These are phyloP conservation scores for Rhincodon typus DNA, from an alignment of 2,797 vertebrate species.

Conservation along the genomic window DNA sequence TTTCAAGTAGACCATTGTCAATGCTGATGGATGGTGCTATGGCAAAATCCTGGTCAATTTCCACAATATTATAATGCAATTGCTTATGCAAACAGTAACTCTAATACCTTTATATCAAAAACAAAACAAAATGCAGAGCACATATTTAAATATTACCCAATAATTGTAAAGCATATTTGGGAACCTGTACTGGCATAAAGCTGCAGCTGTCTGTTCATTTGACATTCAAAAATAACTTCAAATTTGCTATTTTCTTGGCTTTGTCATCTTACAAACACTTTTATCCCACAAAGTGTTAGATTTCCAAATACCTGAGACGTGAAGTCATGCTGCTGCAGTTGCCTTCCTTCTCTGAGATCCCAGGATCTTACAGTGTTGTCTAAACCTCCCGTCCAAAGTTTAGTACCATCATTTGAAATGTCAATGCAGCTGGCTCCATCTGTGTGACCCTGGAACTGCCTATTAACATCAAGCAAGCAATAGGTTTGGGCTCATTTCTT, in stretches of 20 bases:
- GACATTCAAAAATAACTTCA: neutral
- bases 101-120: neutral
- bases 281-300: no score
- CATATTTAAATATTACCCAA: neutral
- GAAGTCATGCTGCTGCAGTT: constrained; percentile 73
- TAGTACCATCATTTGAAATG: constrained; percentile 77
- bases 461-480: constrained; percentile 42
- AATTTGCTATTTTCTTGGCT: neutral
- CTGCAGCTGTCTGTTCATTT: neutral
- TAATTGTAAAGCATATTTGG: neutral
- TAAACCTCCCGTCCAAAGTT: constrained; percentile 74
- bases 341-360: constrained; percentile 70
- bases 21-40: neutral
- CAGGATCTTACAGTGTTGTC: constrained; percentile 75
- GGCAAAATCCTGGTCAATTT: neutral
- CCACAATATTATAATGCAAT: neutral
- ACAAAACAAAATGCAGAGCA: neutral
- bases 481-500: neutral
- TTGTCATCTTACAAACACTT: neutral
- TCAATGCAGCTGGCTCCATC: constrained; percentile 80
- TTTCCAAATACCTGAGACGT: constrained; percentile 76
- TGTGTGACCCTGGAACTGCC: constrained; percentile 80
- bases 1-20: neutral
- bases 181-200: neutral
- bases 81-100: neutral